Base-by-base conservation (phyloP, 2,888 invertebrate species). In the Zonitis immaculata region DNA sequence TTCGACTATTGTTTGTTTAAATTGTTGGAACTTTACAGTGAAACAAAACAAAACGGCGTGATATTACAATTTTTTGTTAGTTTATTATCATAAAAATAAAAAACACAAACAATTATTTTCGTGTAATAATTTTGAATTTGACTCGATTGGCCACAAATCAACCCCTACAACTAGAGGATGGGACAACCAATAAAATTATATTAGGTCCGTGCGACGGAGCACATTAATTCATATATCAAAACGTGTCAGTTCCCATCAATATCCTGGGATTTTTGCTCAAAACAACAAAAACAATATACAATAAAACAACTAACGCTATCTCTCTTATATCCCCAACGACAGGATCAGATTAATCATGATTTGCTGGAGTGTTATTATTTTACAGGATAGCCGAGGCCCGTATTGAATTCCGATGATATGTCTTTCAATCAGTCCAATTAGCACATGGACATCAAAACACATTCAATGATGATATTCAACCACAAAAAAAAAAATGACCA, bases 171-270 rank as follows among this genome's bases (percentile, higher is more conserved):
- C 58, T 55, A 54, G 47, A 47, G 59, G 56, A 45, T 52, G 52
- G 54, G 57, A 55, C 61, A 56, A 62, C 61, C 64, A 61, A 64
- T 62, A 62, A 62, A 63, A 60, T 62, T 62, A 59, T 62, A 63
- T 60, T 62, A 62, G 57, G 53, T 43, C 49, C 53, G 61, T 56
- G 59, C 52, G 45, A 45, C 48, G 48, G 57, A 47, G 56, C 48
- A 52, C 57, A 52, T 53, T 54, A 59, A 57, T 57, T 62, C 57
- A 58, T 58, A 62, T 62, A 57, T 57, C 57, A 57, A 47, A 57
- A 49, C 57, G 45, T 52, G 57, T 57, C 57, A 54, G 42, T 26
- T 54, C 42, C 45, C 53, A 57, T 54, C 54, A 54, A 53, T 48
- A 49, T 42, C 44, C 47, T 42, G 53, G 45, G 27, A 43, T 53